Evolutionary conservation across 2,888 invertebrate species (phyloP).

Genomic region (Hypsopygia costalis): DNA sequence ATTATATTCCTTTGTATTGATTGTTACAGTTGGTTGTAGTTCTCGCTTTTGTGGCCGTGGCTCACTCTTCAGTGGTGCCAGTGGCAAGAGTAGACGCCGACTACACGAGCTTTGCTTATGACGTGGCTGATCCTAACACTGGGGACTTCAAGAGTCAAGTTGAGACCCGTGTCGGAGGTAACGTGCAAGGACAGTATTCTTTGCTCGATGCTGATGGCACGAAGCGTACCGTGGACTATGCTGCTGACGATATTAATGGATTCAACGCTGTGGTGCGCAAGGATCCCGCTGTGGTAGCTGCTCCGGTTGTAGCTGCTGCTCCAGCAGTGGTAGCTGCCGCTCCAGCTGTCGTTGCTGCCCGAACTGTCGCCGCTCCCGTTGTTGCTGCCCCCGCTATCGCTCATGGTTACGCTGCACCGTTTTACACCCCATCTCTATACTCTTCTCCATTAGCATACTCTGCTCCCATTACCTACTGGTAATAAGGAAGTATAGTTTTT

Average conservation of each 20-base stretch:
- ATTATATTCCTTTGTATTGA: neutral
- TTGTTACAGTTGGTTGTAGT: constrained; percentile 54
- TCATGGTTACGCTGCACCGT: constrained; percentile 15
- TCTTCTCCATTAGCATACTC: constrained; percentile 18
- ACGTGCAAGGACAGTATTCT: constrained; percentile 76
- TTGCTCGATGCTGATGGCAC: constrained; percentile 76
- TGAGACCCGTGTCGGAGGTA: constrained; percentile 70
- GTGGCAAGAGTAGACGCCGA: constrained; percentile 49
- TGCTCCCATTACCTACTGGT: constrained; percentile 27
- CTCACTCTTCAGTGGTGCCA: constrained; percentile 55
- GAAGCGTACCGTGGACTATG: constrained; percentile 76
- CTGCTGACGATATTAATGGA: constrained; percentile 71
- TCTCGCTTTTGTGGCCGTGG: constrained; percentile 50
- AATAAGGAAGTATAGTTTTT: constrained; percentile 11
- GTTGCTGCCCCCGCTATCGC: constrained; percentile 14
- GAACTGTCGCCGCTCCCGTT: constrained; percentile 11
- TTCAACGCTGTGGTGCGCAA: constrained; percentile 80
- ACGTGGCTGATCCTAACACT: constrained; percentile 76
- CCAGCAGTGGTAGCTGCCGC: constrained; percentile 14
- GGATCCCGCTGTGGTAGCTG: constrained; percentile 56
- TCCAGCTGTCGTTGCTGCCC: constrained; percentile 21
- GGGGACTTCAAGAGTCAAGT: constrained; percentile 80
- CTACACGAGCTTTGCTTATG: constrained; percentile 70
- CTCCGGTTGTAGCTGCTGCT: constrained; percentile 28
- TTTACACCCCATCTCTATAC: constrained; percentile 18